Evolutionary conservation across 2,113 vertebrate genomes (phyloP), one percentile per base, ranked within the genome.

Genomic region (Acrocephalus arundinaceus): DNA sequence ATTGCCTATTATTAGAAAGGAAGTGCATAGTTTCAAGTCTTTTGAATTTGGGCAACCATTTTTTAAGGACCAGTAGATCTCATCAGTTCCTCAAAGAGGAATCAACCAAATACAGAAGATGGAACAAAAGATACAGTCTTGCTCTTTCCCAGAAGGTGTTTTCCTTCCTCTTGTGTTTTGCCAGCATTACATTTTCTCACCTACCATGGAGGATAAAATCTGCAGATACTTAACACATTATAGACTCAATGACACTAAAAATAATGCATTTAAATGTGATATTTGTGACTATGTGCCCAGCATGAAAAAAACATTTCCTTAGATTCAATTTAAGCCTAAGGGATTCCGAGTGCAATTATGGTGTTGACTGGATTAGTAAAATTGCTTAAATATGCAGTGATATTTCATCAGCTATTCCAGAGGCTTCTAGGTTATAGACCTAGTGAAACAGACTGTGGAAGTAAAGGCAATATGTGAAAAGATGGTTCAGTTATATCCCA

Each of bases 201-300:
- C 43, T 90, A 39, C 39, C 43, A 45, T 5, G 27, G 24, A 94
- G 84, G 39, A 86, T 63, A 86, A 86, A 67, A 74, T 66, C 43
- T 92, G 63, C 41, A 80, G 51, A 85, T 84, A 80, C 63, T 80
- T 93, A 88, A 70, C 15, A 65, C 1, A 2, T 49, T 79, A 88
- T 79, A 88, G 49, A 51, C 75, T 88, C 78, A 62, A 61, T 65
- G 84, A 59, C 79, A 86, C 73, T 75, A 89, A 90, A 93, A 84
- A 72, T 61, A 89, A 94, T 94, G 83, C 89, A 90, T 96, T 97
- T 95, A 91, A 92, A 93, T 94, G 86, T 89, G 52, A 41, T 92
- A 90, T 93, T 94, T 95, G 77, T 75, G 84, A 90, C 85, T 86
- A 18, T 90, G 33, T 65, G 57, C 68, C 14, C 73, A 81, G 90